phyloP scores from a whole-genome alignment of 2,888 invertebrate species.

The Lasioglossum vierecki region DNA sequence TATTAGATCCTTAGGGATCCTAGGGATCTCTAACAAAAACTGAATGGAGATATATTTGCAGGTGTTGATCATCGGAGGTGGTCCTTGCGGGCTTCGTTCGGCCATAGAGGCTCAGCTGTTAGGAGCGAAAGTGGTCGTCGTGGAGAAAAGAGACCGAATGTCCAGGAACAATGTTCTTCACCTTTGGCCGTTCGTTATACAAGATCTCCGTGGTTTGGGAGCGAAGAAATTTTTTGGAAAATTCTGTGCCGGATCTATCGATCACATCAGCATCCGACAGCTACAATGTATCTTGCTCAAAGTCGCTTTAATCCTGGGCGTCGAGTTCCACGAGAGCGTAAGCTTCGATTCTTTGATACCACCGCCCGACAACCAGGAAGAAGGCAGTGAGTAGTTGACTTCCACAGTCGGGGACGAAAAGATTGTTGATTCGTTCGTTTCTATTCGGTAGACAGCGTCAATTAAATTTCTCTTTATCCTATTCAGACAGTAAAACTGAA shows the following conservation, averaged over 20 bases:
- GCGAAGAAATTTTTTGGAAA: conserved; percentile 99
- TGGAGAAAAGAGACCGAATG: conserved; percentile 97
- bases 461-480: too few relatives aligned
- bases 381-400: conserved; percentile 84
- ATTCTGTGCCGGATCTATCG: conserved; percentile 99
- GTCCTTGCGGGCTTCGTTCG: conserved; percentile 96
- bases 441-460: background rate
- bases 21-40: background rate
- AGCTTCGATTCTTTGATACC: conserved; percentile 94
- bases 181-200: conserved; percentile 99
- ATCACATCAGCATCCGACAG: conserved; percentile 98
- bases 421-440: background rate
- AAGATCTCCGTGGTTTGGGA: conserved; percentile 95
- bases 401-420: background rate
- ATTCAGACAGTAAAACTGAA: too few relatives aligned
- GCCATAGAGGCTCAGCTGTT: conserved; percentile 98
- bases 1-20: too few relatives aligned
- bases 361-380: conserved; percentile 88
- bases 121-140: conserved; percentile 97
- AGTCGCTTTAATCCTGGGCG: conserved; percentile 96
- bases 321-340: conserved; percentile 97
- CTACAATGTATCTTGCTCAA: conserved; percentile 98
- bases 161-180: conserved; percentile 98
- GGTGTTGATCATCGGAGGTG: conserved; percentile 96
- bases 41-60: conserved; percentile 68